Evolutionary conservation across 1,140 invertebrate species (phyloP), one percentile per base, ranked within the genome.

Genomic region (Heliconius melpomene): DNA sequence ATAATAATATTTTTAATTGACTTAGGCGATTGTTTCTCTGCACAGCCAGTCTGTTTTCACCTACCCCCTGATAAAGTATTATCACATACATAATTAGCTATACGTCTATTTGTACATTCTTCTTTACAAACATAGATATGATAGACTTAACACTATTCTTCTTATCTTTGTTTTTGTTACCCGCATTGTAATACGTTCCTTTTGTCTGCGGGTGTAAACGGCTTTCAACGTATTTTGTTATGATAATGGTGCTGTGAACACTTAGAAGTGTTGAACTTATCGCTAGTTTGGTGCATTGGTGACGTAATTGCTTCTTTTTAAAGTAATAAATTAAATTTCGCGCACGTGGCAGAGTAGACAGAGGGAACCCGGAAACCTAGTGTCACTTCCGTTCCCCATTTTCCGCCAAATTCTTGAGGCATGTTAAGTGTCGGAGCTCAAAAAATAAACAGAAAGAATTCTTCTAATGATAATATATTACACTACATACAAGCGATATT

Each of bases 121-220:
- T 66, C 60, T 0, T 66, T 29, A 66, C 60, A 66, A 66, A 66
- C 29, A 66, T 66, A 26, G 2, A 16, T 40, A 9, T 40, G 57
- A 60, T 29, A 66, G n/a, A 26, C 60, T 29, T 29, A 29, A 66
- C 60, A 66, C 60, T 66, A 3, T 66, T 66, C 3, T 32, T 66
- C 26, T 60, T 75, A 75, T 75, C 74, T 75, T 57, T 13, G 13
- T 75, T 7, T 36, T 75, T 73, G 38, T 74, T 32, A n/a, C 77
- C 77, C 77, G 72, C 57, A 79, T 79, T 66, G 77, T 79, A 74
- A 71, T 46, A 75, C 6, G 74, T 79, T 75, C 36, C 73, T 38
- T 75, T 70, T 70, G 40, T 40, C 57, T 75, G 26, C 46, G 74
- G 73, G 78, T 66, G n/a, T 75, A 66, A 23, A 7, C 38, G 16